Evolutionary conservation across 2,113 vertebrate genomes (phyloP).

Genomic region (Clupea harengus): DNA sequence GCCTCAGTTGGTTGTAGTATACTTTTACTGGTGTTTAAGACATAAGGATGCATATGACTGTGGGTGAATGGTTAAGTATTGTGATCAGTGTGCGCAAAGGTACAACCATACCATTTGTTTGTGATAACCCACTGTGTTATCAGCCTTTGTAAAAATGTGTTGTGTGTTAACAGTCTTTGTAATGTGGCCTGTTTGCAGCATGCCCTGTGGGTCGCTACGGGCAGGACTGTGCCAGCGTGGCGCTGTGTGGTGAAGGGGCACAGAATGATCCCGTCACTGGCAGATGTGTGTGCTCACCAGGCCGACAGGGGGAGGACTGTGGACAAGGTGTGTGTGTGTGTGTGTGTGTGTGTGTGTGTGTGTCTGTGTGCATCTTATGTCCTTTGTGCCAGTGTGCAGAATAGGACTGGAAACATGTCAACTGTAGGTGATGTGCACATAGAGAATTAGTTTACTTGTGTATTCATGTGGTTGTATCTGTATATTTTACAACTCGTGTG

Average conservation of each 20-base stretch:
- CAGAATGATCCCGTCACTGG: constrained; percentile 76
- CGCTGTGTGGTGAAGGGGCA: constrained; percentile 68
- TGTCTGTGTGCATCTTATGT: no score
- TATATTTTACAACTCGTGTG: no score
- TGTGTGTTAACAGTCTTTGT: background rate
- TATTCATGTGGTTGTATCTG: background rate
- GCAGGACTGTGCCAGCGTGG: constrained; percentile 67
- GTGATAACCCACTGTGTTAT: no score
- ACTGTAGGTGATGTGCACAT: background rate
- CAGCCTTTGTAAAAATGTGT: background rate
- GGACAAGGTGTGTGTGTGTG: constrained; percentile 46
- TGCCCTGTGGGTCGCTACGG: constrained; percentile 80
- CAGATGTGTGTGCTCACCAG: constrained; percentile 73
- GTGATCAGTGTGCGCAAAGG: no score
- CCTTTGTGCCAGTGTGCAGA: no score
- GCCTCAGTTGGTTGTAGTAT: no score
- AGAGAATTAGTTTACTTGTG: background rate
- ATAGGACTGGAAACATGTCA: no score
- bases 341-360: no score
- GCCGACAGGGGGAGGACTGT: constrained; percentile 74
- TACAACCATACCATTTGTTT: no score
- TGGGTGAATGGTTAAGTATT: no score
- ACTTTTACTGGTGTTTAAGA: no score
- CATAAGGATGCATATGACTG: no score
- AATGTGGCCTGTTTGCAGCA: constrained; percentile 60